A percentile compares a stretch with the other conserved stretches of the same genome.
These are phyloP conservation scores for Eupithecia centaureata DNA, from an alignment of 2,888 invertebrate genomes.

Conservation along the genomic window DNA sequence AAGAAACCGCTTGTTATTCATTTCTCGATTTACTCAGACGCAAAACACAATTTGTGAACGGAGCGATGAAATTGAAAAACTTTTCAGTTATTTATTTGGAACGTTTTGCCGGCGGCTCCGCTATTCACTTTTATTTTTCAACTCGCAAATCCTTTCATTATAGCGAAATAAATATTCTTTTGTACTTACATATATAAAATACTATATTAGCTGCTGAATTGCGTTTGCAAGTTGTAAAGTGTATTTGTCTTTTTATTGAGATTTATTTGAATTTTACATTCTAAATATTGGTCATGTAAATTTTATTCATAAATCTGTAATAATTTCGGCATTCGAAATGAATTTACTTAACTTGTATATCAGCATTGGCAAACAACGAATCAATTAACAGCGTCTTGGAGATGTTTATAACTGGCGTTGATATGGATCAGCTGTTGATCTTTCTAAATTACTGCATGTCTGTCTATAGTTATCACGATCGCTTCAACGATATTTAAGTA, in stretches of 20 bases:
- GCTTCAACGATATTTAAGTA: too few relatives aligned
- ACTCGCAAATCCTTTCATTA: conserved; percentile 58
- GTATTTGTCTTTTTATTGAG: background rate
- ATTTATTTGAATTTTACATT: background rate
- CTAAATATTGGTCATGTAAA: background rate
- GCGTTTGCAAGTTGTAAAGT: conserved; percentile 1
- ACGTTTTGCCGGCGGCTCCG: conserved; percentile 65
- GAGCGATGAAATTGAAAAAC: conserved; percentile 81
- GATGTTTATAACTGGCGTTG: too few relatives aligned
- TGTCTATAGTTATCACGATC: too few relatives aligned
- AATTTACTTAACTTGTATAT: background rate
- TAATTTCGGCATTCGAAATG: background rate
- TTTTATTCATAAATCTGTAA: background rate
- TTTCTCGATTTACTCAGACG: conserved; percentile 79
- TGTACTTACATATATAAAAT: conserved; percentile 33
- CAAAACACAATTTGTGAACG: conserved; percentile 81
- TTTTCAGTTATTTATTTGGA: conserved; percentile 81
- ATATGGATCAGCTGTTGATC: too few relatives aligned
- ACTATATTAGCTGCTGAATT: conserved; percentile 23
- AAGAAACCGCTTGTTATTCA: conserved; percentile 77
- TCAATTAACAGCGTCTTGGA: too few relatives aligned
- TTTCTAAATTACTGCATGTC: too few relatives aligned
- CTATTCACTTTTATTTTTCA: conserved; percentile 75
- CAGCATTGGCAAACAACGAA: too few relatives aligned
- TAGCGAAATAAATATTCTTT: conserved; percentile 42